A percentile compares a stretch with the other conserved stretches of the same genome.
phyloP scores from a whole-genome alignment of 2,888 invertebrate species.

The Eueremaeus valkanovi region DNA sequence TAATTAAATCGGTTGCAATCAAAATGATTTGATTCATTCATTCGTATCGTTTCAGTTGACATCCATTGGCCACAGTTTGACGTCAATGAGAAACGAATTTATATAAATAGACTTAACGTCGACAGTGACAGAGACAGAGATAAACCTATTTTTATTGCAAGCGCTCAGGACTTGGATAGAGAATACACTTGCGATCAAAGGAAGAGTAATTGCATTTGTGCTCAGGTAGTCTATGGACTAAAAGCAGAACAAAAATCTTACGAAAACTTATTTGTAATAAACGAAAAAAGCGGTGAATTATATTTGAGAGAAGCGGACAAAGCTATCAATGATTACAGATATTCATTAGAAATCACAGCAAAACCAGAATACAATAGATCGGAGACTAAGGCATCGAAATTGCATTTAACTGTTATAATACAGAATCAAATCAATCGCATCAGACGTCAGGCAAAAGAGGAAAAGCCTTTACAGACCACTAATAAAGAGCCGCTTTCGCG shows the following conservation, averaged over 20 bases:
- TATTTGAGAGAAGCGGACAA: constrained; percentile 41
- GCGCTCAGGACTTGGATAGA: constrained; percentile 43
- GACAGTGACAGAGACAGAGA: background rate
- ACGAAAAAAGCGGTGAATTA: constrained; percentile 45
- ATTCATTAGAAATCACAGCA: constrained; percentile 39
- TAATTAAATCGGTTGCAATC: background rate
- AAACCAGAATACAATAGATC: constrained; percentile 41
- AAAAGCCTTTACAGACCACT: background rate
- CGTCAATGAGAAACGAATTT: constrained; percentile 26
- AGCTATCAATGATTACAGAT: constrained; percentile 38
- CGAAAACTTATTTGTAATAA: constrained; percentile 42
- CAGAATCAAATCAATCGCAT: constrained; percentile 32
- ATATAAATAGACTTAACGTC: constrained; percentile 8
- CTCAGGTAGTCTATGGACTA: constrained; percentile 41
- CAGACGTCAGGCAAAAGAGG: constrained; percentile 22
- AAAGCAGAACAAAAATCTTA: constrained; percentile 23
- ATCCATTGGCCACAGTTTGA: constrained; percentile 26
- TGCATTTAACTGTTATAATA: constrained; percentile 9
- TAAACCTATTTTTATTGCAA: constrained; percentile 42
- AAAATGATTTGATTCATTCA: background rate
- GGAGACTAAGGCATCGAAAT: background rate
- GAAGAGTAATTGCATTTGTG: constrained; percentile 43
- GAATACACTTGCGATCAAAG: constrained; percentile 38
- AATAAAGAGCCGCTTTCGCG: constrained; percentile 15
- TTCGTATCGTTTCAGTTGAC: constrained; percentile 11